These are phyloP conservation scores for Nesogale talazaci DNA, from an alignment of 2,113 vertebrate species.

Conservation along the genomic window DNA sequence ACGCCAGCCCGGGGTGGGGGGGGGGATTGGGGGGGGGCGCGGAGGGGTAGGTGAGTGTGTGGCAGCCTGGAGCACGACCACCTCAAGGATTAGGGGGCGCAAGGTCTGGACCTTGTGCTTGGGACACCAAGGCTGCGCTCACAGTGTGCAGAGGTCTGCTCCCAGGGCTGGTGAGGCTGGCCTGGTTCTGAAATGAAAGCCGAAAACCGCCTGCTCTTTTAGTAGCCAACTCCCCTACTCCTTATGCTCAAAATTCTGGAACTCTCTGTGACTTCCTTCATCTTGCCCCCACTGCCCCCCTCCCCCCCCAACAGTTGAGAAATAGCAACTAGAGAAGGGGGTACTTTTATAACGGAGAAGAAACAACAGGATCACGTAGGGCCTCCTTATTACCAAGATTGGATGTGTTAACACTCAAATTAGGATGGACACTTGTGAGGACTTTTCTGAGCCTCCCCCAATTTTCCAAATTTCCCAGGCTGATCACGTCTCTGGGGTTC, in stretches of 20 bases:
- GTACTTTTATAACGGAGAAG: not conserved
- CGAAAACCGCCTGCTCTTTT: not conserved
- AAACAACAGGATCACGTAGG: not conserved
- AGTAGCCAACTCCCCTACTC: not conserved
- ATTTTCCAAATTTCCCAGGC: not conserved
- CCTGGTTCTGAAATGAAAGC: not conserved
- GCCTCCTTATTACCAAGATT: not conserved
- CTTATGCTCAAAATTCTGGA: not conserved
- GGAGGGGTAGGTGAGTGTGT: too few species aligned
- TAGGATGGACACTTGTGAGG: not conserved
- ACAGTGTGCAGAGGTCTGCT: too few species aligned
- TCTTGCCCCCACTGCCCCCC: not conserved
- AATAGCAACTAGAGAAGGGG: not conserved
- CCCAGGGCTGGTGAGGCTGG: not conserved
- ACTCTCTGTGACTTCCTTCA: not conserved
- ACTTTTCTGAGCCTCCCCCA: not conserved
- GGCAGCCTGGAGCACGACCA: not conserved
- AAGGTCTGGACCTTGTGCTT: not conserved
- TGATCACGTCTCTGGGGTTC: not conserved
- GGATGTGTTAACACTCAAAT: not conserved
- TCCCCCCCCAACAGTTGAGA: too few species aligned
- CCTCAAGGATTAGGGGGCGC: not conserved
- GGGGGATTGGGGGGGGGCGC: not conserved
- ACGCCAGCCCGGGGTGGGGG: not conserved
- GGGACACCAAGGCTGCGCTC: not conserved